Evolutionary conservation across 2,888 invertebrate species (phyloP).

Genomic region (Macaria notata): DNA sequence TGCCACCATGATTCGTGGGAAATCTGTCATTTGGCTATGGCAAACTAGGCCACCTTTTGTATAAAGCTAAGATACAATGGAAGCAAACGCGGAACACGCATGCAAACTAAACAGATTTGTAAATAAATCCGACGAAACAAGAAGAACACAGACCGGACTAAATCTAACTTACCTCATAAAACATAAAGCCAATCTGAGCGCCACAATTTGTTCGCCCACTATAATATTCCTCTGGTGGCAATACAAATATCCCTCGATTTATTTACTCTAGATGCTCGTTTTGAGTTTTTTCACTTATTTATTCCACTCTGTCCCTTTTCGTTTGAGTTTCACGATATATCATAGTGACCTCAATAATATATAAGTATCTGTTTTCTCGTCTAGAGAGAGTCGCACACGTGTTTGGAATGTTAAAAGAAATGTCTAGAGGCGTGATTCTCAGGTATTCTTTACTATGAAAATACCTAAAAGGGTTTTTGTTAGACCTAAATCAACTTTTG

Average conservation of each 20-base stretch:
- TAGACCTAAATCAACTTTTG: conserved; percentile 23
- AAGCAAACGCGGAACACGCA: too few species aligned
- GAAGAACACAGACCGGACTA: too few species aligned
- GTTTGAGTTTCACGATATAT: conserved; percentile 33
- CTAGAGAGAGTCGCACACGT: conserved; percentile 23
- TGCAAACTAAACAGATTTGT: background rate
- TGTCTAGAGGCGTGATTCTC: conserved; percentile 24
- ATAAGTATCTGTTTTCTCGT: conserved; percentile 38
- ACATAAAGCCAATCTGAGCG: conserved; percentile 1
- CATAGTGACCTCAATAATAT: conserved; percentile 41
- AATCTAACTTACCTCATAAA: too few species aligned
- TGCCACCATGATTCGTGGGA: too few species aligned
- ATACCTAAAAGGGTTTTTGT: conserved; percentile 15
- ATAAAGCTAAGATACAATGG: too few species aligned
- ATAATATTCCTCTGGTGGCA: conserved; percentile 4
- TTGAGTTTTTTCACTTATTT: conserved; percentile 28
- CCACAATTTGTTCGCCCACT: conserved; percentile 11
- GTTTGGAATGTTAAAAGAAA: conserved; percentile 29
- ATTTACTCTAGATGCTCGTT: conserved; percentile 22
- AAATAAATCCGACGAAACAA: too few species aligned
- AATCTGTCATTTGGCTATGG: too few species aligned
- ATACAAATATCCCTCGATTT: conserved; percentile 21
- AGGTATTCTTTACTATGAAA: conserved; percentile 21
- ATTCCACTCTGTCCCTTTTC: conserved; percentile 25
- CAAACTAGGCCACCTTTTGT: too few species aligned